A percentile compares a stretch with the other conserved stretches of the same genome.
phyloP scores from a whole-genome alignment of 2,797 vertebrate genomes.

The Centropyge bicolor region DNA sequence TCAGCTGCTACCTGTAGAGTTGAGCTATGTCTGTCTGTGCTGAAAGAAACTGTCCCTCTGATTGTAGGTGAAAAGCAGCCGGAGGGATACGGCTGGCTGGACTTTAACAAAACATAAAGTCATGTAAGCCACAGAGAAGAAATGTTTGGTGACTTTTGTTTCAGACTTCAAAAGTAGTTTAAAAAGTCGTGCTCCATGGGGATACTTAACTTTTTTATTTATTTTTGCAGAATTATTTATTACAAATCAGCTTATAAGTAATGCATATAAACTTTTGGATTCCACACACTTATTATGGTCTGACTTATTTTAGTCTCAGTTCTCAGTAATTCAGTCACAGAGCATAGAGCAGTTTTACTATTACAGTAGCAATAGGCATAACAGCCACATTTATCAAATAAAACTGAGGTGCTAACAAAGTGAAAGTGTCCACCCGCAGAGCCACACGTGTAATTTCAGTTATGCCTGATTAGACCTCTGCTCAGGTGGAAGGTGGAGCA shows the following conservation, averaged over 20 bases:
- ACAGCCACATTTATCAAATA: neutral
- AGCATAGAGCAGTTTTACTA: no score
- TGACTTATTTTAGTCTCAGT: no score
- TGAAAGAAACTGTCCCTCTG: constrained; percentile 76
- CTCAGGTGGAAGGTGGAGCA: neutral
- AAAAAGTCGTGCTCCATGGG: neutral
- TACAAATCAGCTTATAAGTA: neutral
- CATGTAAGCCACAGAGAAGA: constrained; percentile 45
- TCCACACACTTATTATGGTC: no score
- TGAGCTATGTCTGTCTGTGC: constrained; percentile 83
- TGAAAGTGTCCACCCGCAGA: neutral
- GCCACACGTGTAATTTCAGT: neutral
- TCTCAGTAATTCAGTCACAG: no score
- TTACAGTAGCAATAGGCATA: neutral
- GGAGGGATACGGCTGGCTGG: constrained; percentile 66
- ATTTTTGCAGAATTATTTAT: neutral
- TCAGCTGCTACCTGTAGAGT: constrained; percentile 85
- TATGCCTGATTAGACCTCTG: constrained; percentile 6
- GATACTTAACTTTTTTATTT: neutral
- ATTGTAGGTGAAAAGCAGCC: constrained; percentile 67
- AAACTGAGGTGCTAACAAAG: neutral
- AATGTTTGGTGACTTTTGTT: constrained; percentile 45
- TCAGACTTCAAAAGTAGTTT: constrained; percentile 44
- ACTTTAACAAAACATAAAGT: constrained; percentile 65
- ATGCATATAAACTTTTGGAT: no score